A percentile compares a stretch with the other conserved stretches of the same genome.
These are phyloP conservation scores for Balaenoptera acutorostrata DNA, from an alignment of 2,113 vertebrate species.

Conservation along the genomic window DNA sequence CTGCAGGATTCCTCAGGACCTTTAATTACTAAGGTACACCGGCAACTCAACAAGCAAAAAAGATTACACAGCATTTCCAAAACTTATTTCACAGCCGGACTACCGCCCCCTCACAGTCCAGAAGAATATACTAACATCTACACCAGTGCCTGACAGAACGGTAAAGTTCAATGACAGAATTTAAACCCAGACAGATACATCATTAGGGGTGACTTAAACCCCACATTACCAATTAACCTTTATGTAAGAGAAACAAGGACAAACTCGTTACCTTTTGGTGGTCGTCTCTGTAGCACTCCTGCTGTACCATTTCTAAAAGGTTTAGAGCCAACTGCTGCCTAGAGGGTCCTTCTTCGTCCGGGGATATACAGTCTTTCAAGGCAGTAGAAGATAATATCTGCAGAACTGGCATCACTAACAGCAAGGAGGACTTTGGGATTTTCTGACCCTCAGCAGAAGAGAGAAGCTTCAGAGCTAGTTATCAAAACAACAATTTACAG, in stretches of 20 bases:
- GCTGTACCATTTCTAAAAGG: constrained; percentile 81
- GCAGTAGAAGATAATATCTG: constrained; percentile 88
- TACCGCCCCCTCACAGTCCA: background rate
- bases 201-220: background rate
- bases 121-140: background rate
- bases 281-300: constrained; percentile 45
- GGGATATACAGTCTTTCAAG: constrained; percentile 83
- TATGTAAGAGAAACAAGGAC: background rate
- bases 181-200: background rate
- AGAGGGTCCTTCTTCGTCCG: constrained; percentile 73
- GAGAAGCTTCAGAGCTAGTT: constrained; percentile 85
- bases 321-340: constrained; percentile 84
- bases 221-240: background rate
- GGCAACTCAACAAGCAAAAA: background rate
- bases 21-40: background rate
- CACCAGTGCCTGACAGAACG: background rate
- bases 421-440: constrained; percentile 74
- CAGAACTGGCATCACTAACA: constrained; percentile 90
- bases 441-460: constrained; percentile 72
- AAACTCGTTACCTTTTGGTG: constrained; percentile 66
- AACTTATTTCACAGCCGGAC: background rate
- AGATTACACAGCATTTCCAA: background rate
- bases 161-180: background rate
- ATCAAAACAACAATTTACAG: background rate
- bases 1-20: background rate